These are phyloP conservation scores for rabbit (Oryctolagus cuniculus) DNA, from an alignment of 2,113 vertebrate species.

Conservation along the genomic window mOryCun1.1 NC_091441.1:66341501-66342000, in stretches of 20 bases:
- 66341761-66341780: background rate
- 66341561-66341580: no score
- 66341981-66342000: no score
- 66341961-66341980: no score
- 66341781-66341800: background rate
- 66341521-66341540: no score
- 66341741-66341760: conserved; percentile 4
- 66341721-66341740: background rate
- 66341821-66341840: background rate
- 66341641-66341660: background rate
- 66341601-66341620: conserved; percentile 30
- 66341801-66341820: background rate
- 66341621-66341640: background rate
- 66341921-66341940: no score
- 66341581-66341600: no score
- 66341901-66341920: no score
- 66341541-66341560: no score
- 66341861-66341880: background rate
- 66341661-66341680: background rate
- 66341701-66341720: background rate
- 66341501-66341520: no score
- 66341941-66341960: no score
- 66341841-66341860: conserved; percentile 18
- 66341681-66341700: conserved; percentile 4
- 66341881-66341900: no score